Conservation (phyloP, 2,888 invertebrate genomes). For the Watsonalla binaria region DNA sequence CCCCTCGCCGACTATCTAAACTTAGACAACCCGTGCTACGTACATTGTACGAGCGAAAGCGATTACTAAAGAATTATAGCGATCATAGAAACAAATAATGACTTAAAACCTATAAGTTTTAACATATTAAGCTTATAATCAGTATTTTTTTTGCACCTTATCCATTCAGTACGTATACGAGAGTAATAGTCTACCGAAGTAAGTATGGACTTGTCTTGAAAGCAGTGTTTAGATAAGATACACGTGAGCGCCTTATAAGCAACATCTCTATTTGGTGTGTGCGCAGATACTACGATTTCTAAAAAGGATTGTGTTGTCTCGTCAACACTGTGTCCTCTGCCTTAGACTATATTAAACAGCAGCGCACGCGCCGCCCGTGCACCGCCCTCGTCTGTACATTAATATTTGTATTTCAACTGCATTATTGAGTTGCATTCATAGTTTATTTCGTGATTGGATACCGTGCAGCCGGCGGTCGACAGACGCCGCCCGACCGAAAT, state of each 20-base stretch:
- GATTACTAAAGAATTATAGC: conserved; percentile 2
- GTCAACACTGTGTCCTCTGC: conserved; percentile 9
- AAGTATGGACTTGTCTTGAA: too few species aligned
- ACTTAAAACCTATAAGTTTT: not conserved
- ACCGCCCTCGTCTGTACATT: conserved; percentile 38
- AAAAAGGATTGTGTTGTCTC: conserved; percentile 5
- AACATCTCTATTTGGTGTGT: too few species aligned
- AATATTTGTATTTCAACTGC: conserved; percentile 38
- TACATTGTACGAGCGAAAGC: conserved; percentile 12
- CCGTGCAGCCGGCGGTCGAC: conserved; percentile 17
- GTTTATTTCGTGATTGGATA: conserved; percentile 30
- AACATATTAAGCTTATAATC: too few species aligned
- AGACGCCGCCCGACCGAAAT: not conserved
- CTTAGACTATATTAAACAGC: conserved; percentile 27
- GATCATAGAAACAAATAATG: not conserved
- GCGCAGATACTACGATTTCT: too few species aligned
- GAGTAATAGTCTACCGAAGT: not conserved
- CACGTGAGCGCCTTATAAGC: too few species aligned
- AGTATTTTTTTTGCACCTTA: too few species aligned
- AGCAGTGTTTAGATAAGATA: too few species aligned
- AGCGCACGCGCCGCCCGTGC: conserved; percentile 33
- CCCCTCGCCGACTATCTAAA: conserved; percentile 35
- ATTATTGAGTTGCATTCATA: conserved; percentile 37
- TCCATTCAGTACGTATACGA: too few species aligned
- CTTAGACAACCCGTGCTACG: conserved; percentile 29